These are phyloP conservation scores for Stylophora pistillata DNA, from an alignment of 64 coral and sea anemone species.

Conservation along the genomic window DNA sequence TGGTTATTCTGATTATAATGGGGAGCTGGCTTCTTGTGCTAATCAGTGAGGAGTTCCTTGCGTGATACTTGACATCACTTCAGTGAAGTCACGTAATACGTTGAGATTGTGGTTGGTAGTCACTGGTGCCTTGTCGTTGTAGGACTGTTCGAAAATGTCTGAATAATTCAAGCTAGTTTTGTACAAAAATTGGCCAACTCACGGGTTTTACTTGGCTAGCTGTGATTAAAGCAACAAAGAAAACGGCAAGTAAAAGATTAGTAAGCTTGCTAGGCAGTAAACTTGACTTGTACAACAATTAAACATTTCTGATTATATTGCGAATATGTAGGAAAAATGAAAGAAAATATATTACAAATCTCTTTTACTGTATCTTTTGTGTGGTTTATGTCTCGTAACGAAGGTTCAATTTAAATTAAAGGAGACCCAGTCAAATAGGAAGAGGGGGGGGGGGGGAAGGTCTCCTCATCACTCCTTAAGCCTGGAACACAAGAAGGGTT, in stretches of 20 bases:
- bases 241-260: not conserved
- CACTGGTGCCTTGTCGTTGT: no score
- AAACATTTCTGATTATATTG: slow-evolving; percentile 13
- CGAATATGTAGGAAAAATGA: slow-evolving; percentile 35
- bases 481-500: no score
- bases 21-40: slow-evolving; percentile 24
- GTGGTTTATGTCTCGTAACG: not conserved
- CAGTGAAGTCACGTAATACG: not conserved
- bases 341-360: slow-evolving; percentile 42
- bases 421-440: not conserved
- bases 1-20: not conserved
- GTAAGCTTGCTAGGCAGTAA: not conserved
- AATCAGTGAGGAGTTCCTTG: not conserved
- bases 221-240: not conserved
- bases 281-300: not conserved
- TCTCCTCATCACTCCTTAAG: no score
- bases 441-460: no score
- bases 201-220: not conserved
- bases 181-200: no score
- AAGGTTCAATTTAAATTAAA: no score
- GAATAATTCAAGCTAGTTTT: no score
- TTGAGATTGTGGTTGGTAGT: not conserved
- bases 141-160: no score
- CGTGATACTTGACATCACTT: not conserved
- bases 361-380: not conserved